phyloP scores from a whole-genome alignment of 2,888 invertebrate species.

The Euplexia lucipara region DNA sequence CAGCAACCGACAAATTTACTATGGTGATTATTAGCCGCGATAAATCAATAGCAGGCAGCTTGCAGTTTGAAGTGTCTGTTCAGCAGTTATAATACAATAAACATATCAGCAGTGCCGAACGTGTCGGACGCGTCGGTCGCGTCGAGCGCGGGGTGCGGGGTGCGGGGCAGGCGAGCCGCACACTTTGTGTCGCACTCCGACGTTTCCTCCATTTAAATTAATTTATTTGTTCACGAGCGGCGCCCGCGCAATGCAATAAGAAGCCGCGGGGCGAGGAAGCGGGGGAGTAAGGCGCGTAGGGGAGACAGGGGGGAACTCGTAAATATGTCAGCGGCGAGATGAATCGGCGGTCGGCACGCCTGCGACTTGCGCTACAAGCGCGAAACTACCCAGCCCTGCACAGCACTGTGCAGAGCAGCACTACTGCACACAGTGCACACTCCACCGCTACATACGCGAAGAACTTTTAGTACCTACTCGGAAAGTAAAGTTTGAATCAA shows the following conservation, averaged over 20 bases:
- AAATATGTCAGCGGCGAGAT: constrained; percentile 82
- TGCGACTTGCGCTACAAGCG: constrained; percentile 39
- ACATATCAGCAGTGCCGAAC: constrained; percentile 53
- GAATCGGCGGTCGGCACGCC: constrained; percentile 71
- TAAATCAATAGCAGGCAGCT: constrained; percentile 64
- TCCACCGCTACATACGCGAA: background rate
- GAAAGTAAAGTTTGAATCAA: constrained; percentile 9
- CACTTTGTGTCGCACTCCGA: constrained; percentile 67
- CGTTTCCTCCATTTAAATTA: constrained; percentile 80
- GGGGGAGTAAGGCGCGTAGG: constrained; percentile 20
- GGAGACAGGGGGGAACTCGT: constrained; percentile 68
- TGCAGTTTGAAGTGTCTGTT: constrained; percentile 61
- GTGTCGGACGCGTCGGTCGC: background rate
- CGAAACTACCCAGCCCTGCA: background rate
- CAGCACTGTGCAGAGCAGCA: background rate
- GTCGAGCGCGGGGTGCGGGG: background rate
- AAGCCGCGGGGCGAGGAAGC: constrained; percentile 47
- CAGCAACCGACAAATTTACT: constrained; percentile 48
- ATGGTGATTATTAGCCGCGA: constrained; percentile 57
- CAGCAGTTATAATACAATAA: constrained; percentile 65
- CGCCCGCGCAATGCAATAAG: constrained; percentile 75
- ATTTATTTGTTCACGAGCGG: constrained; percentile 76
- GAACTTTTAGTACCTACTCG: background rate
- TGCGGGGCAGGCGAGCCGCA: constrained; percentile 30
- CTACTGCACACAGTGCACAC: background rate